phyloP scores from a whole-genome alignment of 2,113 vertebrate genomes.

The Benitochromis conjunctus region DNA sequence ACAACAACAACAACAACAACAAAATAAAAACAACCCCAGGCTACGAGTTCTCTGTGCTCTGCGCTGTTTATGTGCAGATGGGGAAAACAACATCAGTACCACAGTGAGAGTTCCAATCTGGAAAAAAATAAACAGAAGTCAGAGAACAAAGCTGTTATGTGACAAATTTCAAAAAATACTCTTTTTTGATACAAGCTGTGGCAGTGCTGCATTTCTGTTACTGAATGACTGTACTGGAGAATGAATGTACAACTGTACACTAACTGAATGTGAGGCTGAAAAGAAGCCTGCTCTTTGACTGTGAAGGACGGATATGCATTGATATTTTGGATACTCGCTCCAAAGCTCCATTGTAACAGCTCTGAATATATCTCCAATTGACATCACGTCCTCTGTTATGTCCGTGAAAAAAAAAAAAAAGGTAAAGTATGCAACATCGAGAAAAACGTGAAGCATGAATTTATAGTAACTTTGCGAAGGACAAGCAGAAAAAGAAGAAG shows the following conservation, averaged over 20 bases:
- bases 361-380: neutral
- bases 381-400: slow-evolving; percentile 8
- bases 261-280: neutral
- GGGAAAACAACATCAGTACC: neutral
- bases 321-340: neutral
- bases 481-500: neutral
- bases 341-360: neutral
- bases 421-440: neutral
- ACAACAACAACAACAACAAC: neutral
- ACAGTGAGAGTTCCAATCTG: neutral
- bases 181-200: neutral
- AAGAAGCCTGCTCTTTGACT: slow-evolving; percentile 12
- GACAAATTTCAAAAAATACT: neutral
- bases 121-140: neutral
- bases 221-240: neutral
- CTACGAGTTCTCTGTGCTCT: neutral
- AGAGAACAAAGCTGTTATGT: neutral
- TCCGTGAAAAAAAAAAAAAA: neutral
- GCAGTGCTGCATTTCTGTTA: neutral
- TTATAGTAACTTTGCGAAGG: neutral
- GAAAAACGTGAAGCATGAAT: neutral
- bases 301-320: slow-evolving; percentile 9
- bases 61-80: slow-evolving; percentile 1
- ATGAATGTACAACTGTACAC: neutral
- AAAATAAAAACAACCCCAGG: neutral